phyloP scores from a whole-genome alignment of 92 coral and sea anemone species.

The Phenganax stokvisi region DNA sequence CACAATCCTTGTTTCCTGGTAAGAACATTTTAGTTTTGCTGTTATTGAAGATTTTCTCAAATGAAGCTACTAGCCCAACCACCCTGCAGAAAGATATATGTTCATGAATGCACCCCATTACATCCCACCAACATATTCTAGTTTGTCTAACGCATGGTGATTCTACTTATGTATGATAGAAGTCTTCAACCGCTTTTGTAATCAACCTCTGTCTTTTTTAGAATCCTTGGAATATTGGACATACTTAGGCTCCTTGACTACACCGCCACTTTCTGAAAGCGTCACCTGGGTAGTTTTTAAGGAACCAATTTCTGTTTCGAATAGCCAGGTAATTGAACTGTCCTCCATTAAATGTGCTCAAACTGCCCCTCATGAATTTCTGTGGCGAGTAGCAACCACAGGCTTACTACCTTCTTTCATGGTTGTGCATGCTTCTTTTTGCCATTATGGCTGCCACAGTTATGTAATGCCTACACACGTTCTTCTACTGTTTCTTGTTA shows the following conservation, averaged over 20 bases:
- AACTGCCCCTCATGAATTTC: background rate
- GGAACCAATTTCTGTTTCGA: conserved; percentile 43
- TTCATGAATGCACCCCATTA: background rate
- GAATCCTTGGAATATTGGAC: conserved; percentile 45
- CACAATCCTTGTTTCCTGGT: conserved; percentile 26
- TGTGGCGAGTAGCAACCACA: background rate
- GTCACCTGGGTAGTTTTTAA: conserved; percentile 54
- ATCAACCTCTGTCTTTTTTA: background rate
- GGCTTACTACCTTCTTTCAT: background rate
- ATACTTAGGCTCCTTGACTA: conserved; percentile 53
- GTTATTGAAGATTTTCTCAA: background rate
- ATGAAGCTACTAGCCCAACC: background rate
- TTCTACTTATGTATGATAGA: background rate
- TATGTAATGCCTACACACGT: background rate
- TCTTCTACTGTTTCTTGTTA: background rate
- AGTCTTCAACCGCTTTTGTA: background rate
- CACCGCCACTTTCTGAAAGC: conserved; percentile 52
- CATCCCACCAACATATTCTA: background rate
- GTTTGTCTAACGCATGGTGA: background rate
- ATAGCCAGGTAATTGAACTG: conserved; percentile 33
- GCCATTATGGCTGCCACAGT: background rate
- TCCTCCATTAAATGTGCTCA: background rate
- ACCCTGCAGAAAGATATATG: background rate
- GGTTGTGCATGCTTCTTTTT: background rate
- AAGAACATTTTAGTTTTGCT: background rate